Conservation (phyloP, 2,113 vertebrate genomes). For the Corythornis madagascariensis region DNA sequence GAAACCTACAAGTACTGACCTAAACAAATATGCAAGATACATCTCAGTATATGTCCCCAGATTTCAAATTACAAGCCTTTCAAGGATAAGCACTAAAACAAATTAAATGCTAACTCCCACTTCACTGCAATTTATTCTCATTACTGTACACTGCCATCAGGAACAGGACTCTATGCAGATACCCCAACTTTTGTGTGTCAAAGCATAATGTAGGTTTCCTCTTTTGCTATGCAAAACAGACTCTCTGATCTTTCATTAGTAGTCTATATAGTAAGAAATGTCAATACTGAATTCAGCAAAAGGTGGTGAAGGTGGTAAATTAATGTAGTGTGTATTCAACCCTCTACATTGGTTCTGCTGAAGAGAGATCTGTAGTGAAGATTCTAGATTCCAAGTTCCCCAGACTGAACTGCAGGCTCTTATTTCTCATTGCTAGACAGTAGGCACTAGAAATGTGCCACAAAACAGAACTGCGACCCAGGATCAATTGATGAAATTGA, state of each 20-base stretch:
- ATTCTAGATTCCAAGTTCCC: neutral
- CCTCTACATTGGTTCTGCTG: neutral
- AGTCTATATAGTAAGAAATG: neutral
- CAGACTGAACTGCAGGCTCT: neutral
- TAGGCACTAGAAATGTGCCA: neutral
- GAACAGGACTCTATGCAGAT: neutral
- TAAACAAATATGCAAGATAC: neutral
- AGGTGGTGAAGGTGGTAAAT: neutral
- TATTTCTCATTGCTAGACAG: neutral
- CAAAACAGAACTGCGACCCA: neutral
- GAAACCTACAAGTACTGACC: neutral
- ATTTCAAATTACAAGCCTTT: neutral
- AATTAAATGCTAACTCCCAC: neutral
- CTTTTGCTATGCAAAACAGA: neutral
- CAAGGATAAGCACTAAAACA: neutral
- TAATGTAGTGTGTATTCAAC: neutral
- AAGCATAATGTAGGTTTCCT: neutral
- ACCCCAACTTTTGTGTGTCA: neutral
- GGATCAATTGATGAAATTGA: neutral
- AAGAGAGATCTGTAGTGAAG: neutral
- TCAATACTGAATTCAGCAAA: neutral
- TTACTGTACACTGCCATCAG: neutral
- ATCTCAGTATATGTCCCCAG: neutral
- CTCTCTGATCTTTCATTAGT: neutral
- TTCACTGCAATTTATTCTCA: neutral